Base-by-base conservation (phyloP, 2,113 vertebrate genomes). In the Columbina picui region DNA sequence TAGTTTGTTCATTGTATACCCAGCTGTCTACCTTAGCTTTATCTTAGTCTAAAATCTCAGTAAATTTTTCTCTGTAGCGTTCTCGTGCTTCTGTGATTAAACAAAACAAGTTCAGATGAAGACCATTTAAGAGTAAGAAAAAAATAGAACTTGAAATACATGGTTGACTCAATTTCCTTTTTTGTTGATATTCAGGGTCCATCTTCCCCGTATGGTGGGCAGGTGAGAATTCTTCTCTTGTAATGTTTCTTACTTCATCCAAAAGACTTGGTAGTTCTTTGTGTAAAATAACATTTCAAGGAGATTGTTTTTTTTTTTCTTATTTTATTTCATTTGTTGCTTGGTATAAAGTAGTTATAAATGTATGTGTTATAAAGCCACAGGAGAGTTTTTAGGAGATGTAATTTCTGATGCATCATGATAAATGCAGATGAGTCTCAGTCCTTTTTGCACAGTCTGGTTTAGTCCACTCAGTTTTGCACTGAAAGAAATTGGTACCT, bases 181-280 rank as follows among this genome's bases (percentile, higher is more conserved):
- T 91, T 60, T 82, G 41, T 71, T 75, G 36, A 13, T 88, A 60
- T 85, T 73, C 59, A 97, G 96, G 61, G 92, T 57, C 91, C 81
- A 64, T 32, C 81, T 80, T 94, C 77, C 43, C 79, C 90, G 8
- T 8, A 91, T 27, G 88, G 95, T 53, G 94, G 84, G 89, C 95
- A 96, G 94, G 95, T 96, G 19, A 94, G 77, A 87, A 69, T 32
- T 69, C 12, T 85, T 91, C 29, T 29, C 13, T 56, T 70, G 14
- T 18, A 70, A 32, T 38, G 9, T 32, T 65, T 47, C 52, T 5
- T 32, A 13, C 20, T 93, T 90, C 52, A 69, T 69, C 30, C 7
- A 30, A 89, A 56, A 84, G 30, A 56, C 20, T 82, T 64, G 21
- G 7, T 52, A 52, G 29, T 47, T 84, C 16, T 53, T 43, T 71